Evolutionary conservation across 1,140 invertebrate genomes (phyloP), one percentile per base, ranked within the genome.

Genomic region (Daktulosphaira vitifoliae): DNA sequence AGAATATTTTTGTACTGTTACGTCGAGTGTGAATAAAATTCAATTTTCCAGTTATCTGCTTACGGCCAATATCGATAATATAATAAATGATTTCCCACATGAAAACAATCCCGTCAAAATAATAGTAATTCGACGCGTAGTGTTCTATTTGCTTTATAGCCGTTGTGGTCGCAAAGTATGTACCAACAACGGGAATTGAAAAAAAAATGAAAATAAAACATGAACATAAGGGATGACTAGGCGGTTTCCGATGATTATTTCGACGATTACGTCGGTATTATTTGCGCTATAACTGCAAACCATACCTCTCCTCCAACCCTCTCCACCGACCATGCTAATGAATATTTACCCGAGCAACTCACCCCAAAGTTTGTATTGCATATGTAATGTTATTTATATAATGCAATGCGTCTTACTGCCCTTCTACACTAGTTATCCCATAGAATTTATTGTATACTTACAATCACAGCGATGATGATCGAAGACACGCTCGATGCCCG

Each of bases 331-430:
- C n/a, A 59, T 59, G 42, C 56, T 62, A 62, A 62, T 62, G 56
- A 62, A 62, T 62, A 62, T 62, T 62, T 62, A 62, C 56, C 56
- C 39, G 56, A 23, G 25, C 16, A 48, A 62, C 44, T 39, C 42
- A 48, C 56, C 42, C 56, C 56, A 29, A 0, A 48, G 56, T 62
- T 62, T 48, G 56, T 22, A 48, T 62, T 62, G 56, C 56, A 62
- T 62, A 48, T 48, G 56, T 62, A 62, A 62, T 62, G 56, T 62
- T 62, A 62, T 62, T 62, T 62, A 48, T 62, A 62, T 62, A 62
- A 62, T 62, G 56, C 29, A 62, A 62, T 48, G 25, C 44, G n/a
- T 16, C 26, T n/a, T 33, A 22, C 42, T 44, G 44, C 25, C 44
- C 54, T 59, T 46, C 29, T 5, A 5, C 29, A 11, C 29, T 11